A percentile compares a stretch with the other conserved stretches of the same genome.
phyloP scores from a whole-genome alignment of 2,888 invertebrate genomes.

The Hypercompe scribonia region DNA sequence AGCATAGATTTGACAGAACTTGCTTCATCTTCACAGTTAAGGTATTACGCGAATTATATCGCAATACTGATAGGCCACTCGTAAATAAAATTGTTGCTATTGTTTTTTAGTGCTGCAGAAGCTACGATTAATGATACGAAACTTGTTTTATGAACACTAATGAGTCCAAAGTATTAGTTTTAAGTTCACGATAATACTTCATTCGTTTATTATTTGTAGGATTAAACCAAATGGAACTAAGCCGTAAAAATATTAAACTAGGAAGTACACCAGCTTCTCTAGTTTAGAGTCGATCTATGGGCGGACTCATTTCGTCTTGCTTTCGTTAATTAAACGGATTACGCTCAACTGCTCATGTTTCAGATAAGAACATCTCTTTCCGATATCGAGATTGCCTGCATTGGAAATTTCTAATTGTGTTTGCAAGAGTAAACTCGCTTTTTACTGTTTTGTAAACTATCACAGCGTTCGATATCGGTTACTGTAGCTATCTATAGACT shows the following conservation, averaged over 20 bases:
- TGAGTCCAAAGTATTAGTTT: background rate
- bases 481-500: slow-evolving; percentile 21
- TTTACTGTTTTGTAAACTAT: slow-evolving; percentile 54
- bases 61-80: too few relatives aligned
- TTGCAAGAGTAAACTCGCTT: slow-evolving; percentile 55
- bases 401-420: slow-evolving; percentile 64
- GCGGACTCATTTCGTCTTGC: slow-evolving; percentile 63
- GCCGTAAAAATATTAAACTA: background rate
- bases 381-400: slow-evolving; percentile 56
- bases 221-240: background rate
- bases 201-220: background rate
- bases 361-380: slow-evolving; percentile 63
- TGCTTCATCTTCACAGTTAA: too few relatives aligned
- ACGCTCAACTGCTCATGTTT: slow-evolving; percentile 61
- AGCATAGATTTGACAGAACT: too few relatives aligned
- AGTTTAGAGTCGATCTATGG: slow-evolving; percentile 13
- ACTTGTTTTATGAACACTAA: background rate
- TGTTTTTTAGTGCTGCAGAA: too few relatives aligned
- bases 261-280: background rate
- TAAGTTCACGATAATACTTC: background rate
- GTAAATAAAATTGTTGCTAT: too few relatives aligned
- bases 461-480: slow-evolving; percentile 27
- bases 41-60: too few relatives aligned
- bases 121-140: too few relatives aligned
- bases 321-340: slow-evolving; percentile 76